These are phyloP conservation scores for Origma solitaria DNA, from an alignment of 2,113 vertebrate genomes.

Conservation along the genomic window DNA sequence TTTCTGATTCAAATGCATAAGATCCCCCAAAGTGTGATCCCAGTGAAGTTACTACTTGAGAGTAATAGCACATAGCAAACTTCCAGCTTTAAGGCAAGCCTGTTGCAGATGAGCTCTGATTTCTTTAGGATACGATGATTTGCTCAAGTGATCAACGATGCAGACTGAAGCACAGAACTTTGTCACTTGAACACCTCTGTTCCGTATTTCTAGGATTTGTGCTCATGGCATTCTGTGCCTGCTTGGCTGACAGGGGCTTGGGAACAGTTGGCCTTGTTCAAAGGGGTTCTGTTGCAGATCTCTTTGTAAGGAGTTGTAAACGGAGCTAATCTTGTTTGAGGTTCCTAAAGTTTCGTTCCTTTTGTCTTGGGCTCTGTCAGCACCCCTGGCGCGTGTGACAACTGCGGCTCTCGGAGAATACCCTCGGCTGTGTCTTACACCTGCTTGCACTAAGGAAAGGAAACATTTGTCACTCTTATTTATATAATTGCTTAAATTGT, in stretches of 20 bases:
- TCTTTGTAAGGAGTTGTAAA: neutral
- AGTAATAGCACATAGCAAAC: neutral
- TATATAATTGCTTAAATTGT: slow-evolving; percentile 40
- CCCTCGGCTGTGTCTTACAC: neutral
- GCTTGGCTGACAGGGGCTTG: neutral
- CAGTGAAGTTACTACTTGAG: neutral
- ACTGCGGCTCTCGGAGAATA: neutral
- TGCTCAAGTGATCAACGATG: fast-evolving
- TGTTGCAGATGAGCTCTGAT: neutral
- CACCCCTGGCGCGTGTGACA: fast-evolving
- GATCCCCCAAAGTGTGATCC: too few relatives aligned
- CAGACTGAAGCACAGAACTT: neutral
- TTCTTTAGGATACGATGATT: neutral
- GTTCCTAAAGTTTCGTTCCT: neutral
- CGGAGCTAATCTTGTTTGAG: neutral
- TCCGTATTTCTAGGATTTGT: neutral
- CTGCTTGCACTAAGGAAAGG: slow-evolving; percentile 50
- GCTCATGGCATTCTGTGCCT: fast-evolving
- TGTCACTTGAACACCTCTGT: fast-evolving
- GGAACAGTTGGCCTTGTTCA: neutral
- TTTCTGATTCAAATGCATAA: too few relatives aligned
- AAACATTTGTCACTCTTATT: slow-evolving; percentile 54
- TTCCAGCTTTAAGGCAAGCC: neutral
- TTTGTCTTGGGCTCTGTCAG: neutral
- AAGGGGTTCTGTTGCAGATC: neutral